Conservation (phyloP, 2,113 vertebrate species). For the Scatophagus argus region DNA sequence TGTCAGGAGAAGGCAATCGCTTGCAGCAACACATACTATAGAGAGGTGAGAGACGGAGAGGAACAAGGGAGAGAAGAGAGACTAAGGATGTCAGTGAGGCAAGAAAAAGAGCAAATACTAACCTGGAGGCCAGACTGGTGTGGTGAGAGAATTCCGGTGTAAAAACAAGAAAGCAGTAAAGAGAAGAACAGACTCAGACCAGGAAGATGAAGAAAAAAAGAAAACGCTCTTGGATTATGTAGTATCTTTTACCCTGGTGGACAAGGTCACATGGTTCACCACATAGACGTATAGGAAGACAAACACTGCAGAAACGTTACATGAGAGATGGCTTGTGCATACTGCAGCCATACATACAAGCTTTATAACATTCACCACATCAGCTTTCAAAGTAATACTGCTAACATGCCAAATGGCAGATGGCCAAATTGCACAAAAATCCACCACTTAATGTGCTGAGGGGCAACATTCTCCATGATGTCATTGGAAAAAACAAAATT, state of each 20-base stretch:
- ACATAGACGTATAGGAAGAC: neutral
- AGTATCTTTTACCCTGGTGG: neutral
- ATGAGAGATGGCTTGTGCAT: neutral
- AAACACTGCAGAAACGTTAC: neutral
- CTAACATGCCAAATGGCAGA: constrained; percentile 9
- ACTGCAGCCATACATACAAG: neutral
- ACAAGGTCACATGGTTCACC: neutral
- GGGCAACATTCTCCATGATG: constrained; percentile 20
- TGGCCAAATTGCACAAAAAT: constrained; percentile 27
- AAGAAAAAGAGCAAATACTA: constrained; percentile 84
- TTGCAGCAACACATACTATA: neutral
- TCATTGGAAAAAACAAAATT: neutral
- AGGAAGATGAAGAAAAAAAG: constrained; percentile 42
- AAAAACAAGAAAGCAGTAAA: constrained; percentile 88
- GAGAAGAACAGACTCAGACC: constrained; percentile 71
- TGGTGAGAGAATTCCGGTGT: constrained; percentile 87
- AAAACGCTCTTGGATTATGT: neutral
- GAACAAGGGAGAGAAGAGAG: neutral
- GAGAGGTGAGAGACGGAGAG: constrained; percentile 2
- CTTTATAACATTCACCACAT: constrained; percentile 10
- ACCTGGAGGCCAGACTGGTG: constrained; percentile 97
- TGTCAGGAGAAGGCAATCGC: constrained; percentile 1
- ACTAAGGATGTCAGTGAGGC: constrained; percentile 5
- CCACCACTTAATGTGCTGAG: neutral
- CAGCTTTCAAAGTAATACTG: constrained; percentile 3